These are phyloP conservation scores for Muscicapa comitata DNA, from an alignment of 2,797 vertebrate species.

Conservation along the genomic window DNA sequence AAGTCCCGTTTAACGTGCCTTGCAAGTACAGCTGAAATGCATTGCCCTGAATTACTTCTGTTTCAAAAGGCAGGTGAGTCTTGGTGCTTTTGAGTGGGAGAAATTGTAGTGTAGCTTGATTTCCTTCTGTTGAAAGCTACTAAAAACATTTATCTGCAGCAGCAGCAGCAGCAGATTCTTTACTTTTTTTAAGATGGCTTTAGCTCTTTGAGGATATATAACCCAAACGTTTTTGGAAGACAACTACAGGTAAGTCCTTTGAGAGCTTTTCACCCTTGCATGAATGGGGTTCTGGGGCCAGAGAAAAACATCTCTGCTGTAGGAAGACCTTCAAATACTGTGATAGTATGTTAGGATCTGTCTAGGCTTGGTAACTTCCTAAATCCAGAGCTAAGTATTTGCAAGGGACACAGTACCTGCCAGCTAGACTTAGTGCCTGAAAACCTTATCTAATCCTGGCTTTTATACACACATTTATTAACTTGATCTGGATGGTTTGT, in stretches of 20 bases:
- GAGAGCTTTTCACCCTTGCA: background rate
- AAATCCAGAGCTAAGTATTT: background rate
- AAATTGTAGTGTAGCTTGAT: fast-evolving
- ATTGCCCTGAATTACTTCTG: background rate
- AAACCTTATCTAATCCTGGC: background rate
- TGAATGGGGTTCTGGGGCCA: background rate
- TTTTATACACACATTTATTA: background rate
- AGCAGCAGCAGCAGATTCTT: background rate
- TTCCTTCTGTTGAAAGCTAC: fast-evolving
- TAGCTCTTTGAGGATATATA: background rate
- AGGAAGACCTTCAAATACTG: background rate
- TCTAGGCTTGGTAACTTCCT: background rate
- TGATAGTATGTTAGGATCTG: background rate
- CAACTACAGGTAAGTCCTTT: background rate
- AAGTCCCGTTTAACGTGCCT: background rate
- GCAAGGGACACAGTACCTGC: background rate
- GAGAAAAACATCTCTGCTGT: background rate
- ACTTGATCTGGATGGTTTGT: background rate
- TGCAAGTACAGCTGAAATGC: background rate
- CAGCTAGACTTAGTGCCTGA: background rate
- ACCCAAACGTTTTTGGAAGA: background rate
- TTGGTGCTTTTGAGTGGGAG: fast-evolving
- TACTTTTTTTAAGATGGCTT: background rate
- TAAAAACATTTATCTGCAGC: fast-evolving
- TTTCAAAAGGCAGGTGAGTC: background rate